Evolutionary conservation across 2,113 vertebrate species (phyloP).

Genomic region (Ailurus styani): DNA sequence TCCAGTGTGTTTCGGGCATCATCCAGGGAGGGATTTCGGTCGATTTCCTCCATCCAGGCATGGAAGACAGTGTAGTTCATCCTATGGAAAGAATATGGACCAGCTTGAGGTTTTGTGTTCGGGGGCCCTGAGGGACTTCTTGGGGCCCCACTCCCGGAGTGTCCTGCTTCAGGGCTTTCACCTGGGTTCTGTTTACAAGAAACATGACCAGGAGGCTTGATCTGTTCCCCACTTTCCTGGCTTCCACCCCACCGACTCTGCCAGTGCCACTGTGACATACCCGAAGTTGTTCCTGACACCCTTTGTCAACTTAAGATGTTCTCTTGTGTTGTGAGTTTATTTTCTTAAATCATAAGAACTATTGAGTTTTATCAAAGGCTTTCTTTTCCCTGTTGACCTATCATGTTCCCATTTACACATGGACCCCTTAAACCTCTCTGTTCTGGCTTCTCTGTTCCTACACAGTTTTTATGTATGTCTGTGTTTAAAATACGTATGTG

Average conservation of each 20-base stretch:
- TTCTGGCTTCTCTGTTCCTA: not conserved
- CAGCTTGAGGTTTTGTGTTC: rapidly evolving
- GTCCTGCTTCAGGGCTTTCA: not conserved
- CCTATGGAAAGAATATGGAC: not conserved
- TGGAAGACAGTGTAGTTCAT: too few relatives aligned
- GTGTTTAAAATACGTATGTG: not conserved
- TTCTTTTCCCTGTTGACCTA: too few relatives aligned
- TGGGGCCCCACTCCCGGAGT: rapidly evolving
- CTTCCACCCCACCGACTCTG: not conserved
- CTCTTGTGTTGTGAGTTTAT: too few relatives aligned
- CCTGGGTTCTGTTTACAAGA: not conserved
- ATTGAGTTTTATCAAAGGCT: too few relatives aligned
- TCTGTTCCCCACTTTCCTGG: rapidly evolving
- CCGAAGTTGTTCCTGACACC: rapidly evolving
- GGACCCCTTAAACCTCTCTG: not conserved
- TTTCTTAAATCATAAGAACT: too few relatives aligned
- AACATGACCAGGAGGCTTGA: rapidly evolving
- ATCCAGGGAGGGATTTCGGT: rapidly evolving
- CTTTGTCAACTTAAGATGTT: not conserved
- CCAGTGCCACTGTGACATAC: rapidly evolving
- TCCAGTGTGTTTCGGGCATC: rapidly evolving
- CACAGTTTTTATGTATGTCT: not conserved
- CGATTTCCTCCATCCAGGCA: too few relatives aligned
- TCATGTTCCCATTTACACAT: too few relatives aligned
- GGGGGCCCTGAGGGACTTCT: rapidly evolving